phyloP scores from a whole-genome alignment of 2,113 vertebrate genomes.

The Vulpes vulpes region DNA sequence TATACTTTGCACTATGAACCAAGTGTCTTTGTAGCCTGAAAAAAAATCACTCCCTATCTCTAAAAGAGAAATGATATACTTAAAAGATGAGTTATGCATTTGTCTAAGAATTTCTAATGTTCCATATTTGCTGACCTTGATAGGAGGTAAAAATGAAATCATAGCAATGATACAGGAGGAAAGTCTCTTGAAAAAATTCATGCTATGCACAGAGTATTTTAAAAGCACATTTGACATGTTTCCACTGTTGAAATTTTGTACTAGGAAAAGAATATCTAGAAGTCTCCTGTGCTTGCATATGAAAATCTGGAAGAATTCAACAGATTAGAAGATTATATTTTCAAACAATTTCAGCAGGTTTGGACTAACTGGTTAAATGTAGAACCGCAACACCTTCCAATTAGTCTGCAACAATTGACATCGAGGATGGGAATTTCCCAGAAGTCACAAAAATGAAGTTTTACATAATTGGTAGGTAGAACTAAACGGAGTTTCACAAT shows the following conservation, averaged over 20 bases:
- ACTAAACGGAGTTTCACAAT: not conserved
- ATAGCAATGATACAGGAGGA: not conserved
- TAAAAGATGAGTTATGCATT: not conserved
- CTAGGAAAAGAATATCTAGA: not conserved
- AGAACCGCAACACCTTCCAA: not conserved
- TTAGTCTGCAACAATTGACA: slow-evolving; percentile 26
- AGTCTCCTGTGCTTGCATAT: not conserved
- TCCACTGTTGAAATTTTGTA: not conserved
- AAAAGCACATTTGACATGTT: not conserved
- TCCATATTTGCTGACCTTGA: not conserved
- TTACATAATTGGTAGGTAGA: not conserved
- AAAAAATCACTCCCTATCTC: not conserved
- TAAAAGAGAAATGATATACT: not conserved
- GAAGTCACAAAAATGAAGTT: not conserved
- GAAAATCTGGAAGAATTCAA: not conserved
- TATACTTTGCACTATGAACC: not conserved
- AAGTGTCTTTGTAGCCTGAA: not conserved
- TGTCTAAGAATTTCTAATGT: not conserved
- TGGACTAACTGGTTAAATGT: not conserved
- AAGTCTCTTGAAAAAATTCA: not conserved
- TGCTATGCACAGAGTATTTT: not conserved
- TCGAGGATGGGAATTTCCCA: not conserved
- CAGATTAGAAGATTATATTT: not conserved
- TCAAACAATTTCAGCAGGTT: slow-evolving; percentile 15
- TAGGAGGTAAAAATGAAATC: not conserved